Conservation (phyloP, 2,888 invertebrate species). For the Lithophane semibrunnea region DNA sequence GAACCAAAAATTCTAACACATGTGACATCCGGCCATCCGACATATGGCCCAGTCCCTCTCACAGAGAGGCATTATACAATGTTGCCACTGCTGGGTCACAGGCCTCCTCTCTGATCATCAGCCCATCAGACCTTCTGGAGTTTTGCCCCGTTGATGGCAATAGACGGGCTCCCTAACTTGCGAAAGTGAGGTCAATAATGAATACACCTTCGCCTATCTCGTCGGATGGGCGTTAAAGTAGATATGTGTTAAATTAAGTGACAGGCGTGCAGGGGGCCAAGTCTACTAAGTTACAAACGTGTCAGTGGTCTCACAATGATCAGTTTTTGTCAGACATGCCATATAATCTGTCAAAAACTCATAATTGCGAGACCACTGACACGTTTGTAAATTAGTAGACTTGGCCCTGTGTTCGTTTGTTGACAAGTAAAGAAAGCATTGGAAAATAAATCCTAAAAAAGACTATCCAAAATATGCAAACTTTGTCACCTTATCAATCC, state of each 20-base stretch:
- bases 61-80: not conserved
- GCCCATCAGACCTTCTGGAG: not conserved
- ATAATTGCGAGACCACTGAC: too few species aligned
- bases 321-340: too few species aligned
- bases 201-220: not conserved
- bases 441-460: not conserved
- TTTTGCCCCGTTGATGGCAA: not conserved
- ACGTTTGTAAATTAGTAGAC: too few species aligned
- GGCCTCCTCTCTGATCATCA: not conserved
- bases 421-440: not conserved
- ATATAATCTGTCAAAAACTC: too few species aligned
- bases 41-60: not conserved
- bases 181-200: not conserved
- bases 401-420: not conserved
- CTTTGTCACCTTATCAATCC: slow-evolving; percentile 18
- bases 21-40: not conserved
- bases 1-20: not conserved
- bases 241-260: not conserved
- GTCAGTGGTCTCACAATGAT: too few species aligned
- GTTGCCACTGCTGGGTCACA: too few species aligned
- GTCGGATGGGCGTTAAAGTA: not conserved
- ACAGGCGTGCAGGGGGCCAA: not conserved
- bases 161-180: not conserved
- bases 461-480: not conserved
- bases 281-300: too few species aligned